Evolutionary conservation across 2,113 vertebrate species (phyloP), one percentile per base, ranked within the genome.

Genomic region (Nematolebias whitei): DNA sequence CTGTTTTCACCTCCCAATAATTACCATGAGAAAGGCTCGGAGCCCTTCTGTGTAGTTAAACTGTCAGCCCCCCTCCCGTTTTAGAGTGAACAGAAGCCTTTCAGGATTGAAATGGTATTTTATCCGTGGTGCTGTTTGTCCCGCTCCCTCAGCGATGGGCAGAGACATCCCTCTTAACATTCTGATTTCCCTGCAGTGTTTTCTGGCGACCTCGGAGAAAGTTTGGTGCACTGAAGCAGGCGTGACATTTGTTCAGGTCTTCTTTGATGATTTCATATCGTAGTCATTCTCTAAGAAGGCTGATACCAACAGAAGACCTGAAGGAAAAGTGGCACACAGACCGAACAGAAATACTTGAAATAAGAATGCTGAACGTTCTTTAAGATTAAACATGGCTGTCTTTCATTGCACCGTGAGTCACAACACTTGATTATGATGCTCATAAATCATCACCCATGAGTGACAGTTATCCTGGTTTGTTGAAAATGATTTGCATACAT

Each of bases 1-100:
- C 26, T 71, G 60, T 53, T 71, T 71, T 71, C 69, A 45, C 76
- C 55, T 71, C 54, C 52, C 35, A 44, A 44, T 62, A 53, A 86
- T 85, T 88, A 84, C 56, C 78, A 89, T 87, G 80, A 83, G 65
- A 88, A 88, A 84, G 68, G 68, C 64, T 66, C 23, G 38, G 49
- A 78, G 63, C 76, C 47, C 69, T 60, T 74, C 59, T 76, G 70
- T 83, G 74, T 62, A 74, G 60, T 47, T 63, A 64, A 75, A 80
- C 68, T 70, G 48, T 73, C 70, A 38, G 50, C 22, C 45, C 43
- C 47, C 50, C 32, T 35, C 32, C 32, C 32, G 9, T 52, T 51
- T 47, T 24, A 35, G 20, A 45, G 24, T 12, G 40, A 45, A 62
- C 38, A 67, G 43, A 61, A 67, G 26, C 39, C 60, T 53, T 74